Percentiles rank a stretch among this genome's conserved stretches.
phyloP scores from a whole-genome alignment of 2,888 invertebrate genomes.

The Acleris laterana region DNA sequence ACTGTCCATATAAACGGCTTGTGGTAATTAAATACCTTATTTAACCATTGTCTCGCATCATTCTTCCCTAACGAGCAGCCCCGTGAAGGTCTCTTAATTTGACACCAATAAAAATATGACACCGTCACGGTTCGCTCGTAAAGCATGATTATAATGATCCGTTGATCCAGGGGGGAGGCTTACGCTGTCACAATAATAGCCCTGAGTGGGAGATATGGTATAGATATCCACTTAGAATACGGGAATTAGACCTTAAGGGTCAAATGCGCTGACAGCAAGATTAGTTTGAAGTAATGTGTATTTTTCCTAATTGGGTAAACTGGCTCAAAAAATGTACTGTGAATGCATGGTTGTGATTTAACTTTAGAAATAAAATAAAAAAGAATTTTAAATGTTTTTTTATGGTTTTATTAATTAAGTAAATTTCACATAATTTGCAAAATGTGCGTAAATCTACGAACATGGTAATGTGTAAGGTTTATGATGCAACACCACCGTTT shows the following conservation, averaged over 20 bases:
- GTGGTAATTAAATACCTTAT: background rate
- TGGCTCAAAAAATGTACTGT: background rate
- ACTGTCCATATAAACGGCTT: background rate
- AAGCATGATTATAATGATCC: slow-evolving; percentile 34
- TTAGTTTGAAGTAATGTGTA: slow-evolving; percentile 3
- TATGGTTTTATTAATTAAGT: too few relatives aligned
- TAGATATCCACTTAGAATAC: slow-evolving; percentile 23
- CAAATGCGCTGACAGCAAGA: slow-evolving; percentile 5
- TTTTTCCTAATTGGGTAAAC: slow-evolving; percentile 4
- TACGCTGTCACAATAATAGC: slow-evolving; percentile 30
- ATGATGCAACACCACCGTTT: too few relatives aligned
- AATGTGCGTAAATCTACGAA: too few relatives aligned
- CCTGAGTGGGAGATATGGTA: slow-evolving; percentile 27
- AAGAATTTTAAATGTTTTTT: too few relatives aligned
- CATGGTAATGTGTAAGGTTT: too few relatives aligned
- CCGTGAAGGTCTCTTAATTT: slow-evolving; percentile 42
- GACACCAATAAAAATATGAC: slow-evolving; percentile 51
- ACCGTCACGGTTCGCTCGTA: slow-evolving; percentile 31
- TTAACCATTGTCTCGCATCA: slow-evolving; percentile 17
- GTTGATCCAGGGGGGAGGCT: slow-evolving; percentile 23
- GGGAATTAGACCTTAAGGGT: slow-evolving; percentile 20
- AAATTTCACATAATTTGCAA: too few relatives aligned
- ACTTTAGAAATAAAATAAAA: too few relatives aligned
- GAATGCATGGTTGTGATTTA: too few relatives aligned
- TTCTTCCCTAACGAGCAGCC: slow-evolving; percentile 19